Evolutionary conservation across 2,797 vertebrate species (phyloP).

Genomic region (Dipus sagitta): DNA sequence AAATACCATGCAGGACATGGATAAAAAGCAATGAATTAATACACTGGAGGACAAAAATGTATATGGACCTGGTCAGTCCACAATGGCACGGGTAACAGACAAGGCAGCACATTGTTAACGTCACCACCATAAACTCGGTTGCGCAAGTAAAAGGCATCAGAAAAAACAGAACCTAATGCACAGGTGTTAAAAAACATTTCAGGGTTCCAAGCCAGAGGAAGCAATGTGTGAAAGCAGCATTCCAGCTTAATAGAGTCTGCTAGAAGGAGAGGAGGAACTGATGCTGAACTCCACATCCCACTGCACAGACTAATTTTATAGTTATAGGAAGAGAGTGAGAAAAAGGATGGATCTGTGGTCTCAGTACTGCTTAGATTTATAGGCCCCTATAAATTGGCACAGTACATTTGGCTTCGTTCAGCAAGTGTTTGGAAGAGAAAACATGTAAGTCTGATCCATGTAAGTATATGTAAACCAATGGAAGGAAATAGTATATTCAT

Average conservation of each 20-base stretch:
- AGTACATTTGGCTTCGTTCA: constrained; percentile 51
- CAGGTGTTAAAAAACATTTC: neutral
- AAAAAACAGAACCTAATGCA: neutral
- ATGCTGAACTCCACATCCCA: neutral
- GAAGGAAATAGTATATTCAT: constrained; percentile 51
- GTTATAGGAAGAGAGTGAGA: neutral
- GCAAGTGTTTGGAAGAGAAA: constrained; percentile 43
- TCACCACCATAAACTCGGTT: neutral
- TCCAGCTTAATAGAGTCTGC: neutral
- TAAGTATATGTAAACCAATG: constrained; percentile 45
- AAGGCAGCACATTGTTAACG: neutral
- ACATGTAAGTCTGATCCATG: constrained; percentile 41
- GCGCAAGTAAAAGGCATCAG: neutral
- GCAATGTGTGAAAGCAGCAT: neutral
- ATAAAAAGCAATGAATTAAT: neutral
- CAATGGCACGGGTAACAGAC: constrained; percentile 22
- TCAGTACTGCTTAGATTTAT: constrained; percentile 50
- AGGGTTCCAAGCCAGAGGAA: neutral
- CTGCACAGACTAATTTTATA: constrained; percentile 10
- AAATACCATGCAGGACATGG: neutral
- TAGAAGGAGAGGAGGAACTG: neutral
- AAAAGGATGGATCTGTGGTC: neutral
- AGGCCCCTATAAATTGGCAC: constrained; percentile 40
- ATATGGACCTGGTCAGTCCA: neutral
- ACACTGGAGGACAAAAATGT: neutral